Conservation (phyloP, 37 sponge, comb jelly and placozoan species). For the Aphrocallistes beatrix region DNA sequence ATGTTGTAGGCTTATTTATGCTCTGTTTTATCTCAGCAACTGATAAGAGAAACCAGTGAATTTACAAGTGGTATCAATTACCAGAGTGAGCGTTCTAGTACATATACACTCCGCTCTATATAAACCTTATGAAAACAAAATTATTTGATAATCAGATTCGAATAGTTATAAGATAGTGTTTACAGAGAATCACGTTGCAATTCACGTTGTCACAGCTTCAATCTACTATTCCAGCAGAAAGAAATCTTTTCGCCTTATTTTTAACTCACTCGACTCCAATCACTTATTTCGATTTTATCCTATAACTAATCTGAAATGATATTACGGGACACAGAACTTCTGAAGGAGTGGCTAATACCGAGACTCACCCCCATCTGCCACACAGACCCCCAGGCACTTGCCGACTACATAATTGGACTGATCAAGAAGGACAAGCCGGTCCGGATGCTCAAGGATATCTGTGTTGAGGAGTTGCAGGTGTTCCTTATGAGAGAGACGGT, state of each 20-base stretch:
- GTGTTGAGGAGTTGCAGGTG: conserved; percentile 84
- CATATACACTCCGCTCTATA: too few relatives aligned
- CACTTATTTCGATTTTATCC: too few relatives aligned
- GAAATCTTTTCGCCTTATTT: too few relatives aligned
- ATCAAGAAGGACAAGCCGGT: conserved; percentile 73
- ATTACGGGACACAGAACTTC: not conserved
- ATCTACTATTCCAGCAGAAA: too few relatives aligned
- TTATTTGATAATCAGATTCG: too few relatives aligned
- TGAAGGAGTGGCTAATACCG: conserved; percentile 4
- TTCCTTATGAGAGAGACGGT: conserved; percentile 69
- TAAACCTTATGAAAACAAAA: too few relatives aligned
- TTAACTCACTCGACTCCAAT: too few relatives aligned
- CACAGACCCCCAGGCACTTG: conserved; percentile 79
- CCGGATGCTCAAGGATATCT: conserved; percentile 55
- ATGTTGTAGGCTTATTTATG: not conserved
- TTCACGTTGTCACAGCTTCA: too few relatives aligned
- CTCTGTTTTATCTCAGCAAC: not conserved
- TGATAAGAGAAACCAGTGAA: not conserved
- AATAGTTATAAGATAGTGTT: too few relatives aligned
- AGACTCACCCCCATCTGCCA: conserved; percentile 53
- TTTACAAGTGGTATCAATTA: not conserved
- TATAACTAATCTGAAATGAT: not conserved
- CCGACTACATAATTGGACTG: conserved; percentile 91
- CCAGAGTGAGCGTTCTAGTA: too few relatives aligned
- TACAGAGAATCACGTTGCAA: too few relatives aligned